A percentile compares a stretch with the other conserved stretches of the same genome.
These are phyloP conservation scores for Ramphastos sulfuratus DNA, from an alignment of 2,113 vertebrate genomes.

Conservation along the genomic window DNA sequence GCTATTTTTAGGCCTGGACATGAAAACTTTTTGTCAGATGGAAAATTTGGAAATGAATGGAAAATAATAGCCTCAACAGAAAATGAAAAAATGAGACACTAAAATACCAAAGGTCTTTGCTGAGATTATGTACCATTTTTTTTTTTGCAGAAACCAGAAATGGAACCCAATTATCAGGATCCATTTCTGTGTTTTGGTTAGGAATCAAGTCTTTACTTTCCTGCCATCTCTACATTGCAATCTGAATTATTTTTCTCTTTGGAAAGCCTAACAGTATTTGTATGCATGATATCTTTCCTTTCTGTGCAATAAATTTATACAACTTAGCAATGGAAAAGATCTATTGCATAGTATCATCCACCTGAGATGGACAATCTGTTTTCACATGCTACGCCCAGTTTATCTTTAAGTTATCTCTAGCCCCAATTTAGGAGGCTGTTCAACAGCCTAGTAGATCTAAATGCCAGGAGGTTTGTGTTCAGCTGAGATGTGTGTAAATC, in stretches of 20 bases:
- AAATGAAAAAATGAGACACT: constrained; percentile 73
- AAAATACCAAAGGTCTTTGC: not conserved
- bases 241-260: not conserved
- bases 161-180: not conserved
- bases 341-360: not conserved
- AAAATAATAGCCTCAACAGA: constrained; percentile 65
- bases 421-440: not conserved
- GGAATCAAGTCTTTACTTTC: not conserved
- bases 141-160: not conserved
- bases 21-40: constrained; percentile 11
- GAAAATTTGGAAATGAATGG: constrained; percentile 1
- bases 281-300: not conserved
- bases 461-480: not conserved
- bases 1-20: not conserved
- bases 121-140: not conserved
- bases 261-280: not conserved
- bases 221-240: not conserved
- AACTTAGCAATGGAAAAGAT: not conserved
- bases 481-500: not conserved
- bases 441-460: not conserved
- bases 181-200: not conserved
- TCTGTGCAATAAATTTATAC: not conserved
- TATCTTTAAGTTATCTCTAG: not conserved
- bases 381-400: not conserved
- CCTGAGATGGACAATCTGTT: not conserved